These are phyloP conservation scores for Silurus lanzhouensis DNA, from an alignment of 2,797 vertebrate genomes.

Conservation along the genomic window DNA sequence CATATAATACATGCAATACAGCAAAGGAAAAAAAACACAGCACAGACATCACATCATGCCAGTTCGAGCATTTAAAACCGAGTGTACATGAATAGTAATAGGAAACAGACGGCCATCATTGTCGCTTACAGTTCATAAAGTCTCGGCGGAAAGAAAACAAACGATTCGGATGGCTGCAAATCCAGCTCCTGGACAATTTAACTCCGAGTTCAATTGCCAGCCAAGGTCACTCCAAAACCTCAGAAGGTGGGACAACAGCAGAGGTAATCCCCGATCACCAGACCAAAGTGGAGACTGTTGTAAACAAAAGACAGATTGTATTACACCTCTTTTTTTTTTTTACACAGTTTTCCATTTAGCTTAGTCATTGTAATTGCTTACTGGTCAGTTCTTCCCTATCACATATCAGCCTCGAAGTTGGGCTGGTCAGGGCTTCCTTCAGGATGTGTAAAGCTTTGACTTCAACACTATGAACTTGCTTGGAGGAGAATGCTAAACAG, in stretches of 20 bases:
- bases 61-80: not conserved
- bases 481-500: not conserved
- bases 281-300: not conserved
- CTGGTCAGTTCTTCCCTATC: not conserved
- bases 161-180: not conserved
- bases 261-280: not conserved
- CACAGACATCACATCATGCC: conserved; percentile 18
- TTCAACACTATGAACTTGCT: not conserved
- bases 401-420: not conserved
- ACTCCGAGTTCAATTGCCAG: not conserved
- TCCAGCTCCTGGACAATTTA: conserved; percentile 5
- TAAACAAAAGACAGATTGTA: conserved; percentile 14
- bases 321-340: not conserved
- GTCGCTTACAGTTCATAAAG: conserved; percentile 23
- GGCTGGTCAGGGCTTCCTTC: not conserved
- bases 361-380: not conserved
- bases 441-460: not conserved
- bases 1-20: conserved; percentile 10
- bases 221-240: conserved; percentile 10
- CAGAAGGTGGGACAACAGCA: not conserved
- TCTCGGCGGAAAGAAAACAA: conserved; percentile 4
- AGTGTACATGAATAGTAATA: not conserved
- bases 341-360: not conserved
- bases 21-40: conserved; percentile 15
- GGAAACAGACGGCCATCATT: conserved; percentile 18